These are phyloP conservation scores for Parapsyche elsis DNA, from an alignment of 1,140 invertebrate genomes.

Conservation along the genomic window DNA sequence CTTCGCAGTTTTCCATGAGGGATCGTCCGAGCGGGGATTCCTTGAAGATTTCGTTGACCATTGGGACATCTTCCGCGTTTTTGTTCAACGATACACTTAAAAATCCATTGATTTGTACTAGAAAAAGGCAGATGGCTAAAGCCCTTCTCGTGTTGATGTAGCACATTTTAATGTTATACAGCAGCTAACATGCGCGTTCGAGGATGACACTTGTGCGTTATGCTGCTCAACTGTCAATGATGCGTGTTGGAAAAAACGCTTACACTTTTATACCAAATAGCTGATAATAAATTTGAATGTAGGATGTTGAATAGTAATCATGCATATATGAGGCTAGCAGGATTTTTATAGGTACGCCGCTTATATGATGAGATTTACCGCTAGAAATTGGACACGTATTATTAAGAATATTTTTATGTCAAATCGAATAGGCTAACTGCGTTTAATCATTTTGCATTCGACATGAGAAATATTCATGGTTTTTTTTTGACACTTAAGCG, in stretches of 20 bases:
- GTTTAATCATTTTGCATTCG: neutral
- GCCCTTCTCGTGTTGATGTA: slow-evolving; percentile 31
- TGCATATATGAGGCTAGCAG: slow-evolving; percentile 33
- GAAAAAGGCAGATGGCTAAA: slow-evolving; percentile 23
- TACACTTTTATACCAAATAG: slow-evolving; percentile 30
- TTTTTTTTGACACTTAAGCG: neutral
- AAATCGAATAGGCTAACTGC: neutral
- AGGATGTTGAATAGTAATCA: slow-evolving; percentile 30
- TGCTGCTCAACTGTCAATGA: slow-evolving; percentile 26
- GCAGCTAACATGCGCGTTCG: neutral
- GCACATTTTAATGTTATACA: neutral
- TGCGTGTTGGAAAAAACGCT: slow-evolving; percentile 30
- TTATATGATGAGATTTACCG: neutral
- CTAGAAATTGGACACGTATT: slow-evolving; percentile 16
- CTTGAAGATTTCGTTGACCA: neutral
- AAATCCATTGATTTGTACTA: slow-evolving; percentile 41
- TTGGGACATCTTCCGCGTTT: neutral
- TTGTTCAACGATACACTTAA: slow-evolving; percentile 16
- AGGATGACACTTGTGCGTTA: slow-evolving; percentile 22
- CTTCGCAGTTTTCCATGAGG: slow-evolving; percentile 47
- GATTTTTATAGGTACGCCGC: slow-evolving; percentile 16
- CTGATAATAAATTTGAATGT: slow-evolving; percentile 34
- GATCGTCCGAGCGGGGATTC: slow-evolving; percentile 29
- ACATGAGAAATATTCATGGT: neutral
- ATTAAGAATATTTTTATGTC: slow-evolving; percentile 20